Evolutionary conservation across 2,797 vertebrate genomes (phyloP).

Genomic region (Corythornis leucogaster): DNA sequence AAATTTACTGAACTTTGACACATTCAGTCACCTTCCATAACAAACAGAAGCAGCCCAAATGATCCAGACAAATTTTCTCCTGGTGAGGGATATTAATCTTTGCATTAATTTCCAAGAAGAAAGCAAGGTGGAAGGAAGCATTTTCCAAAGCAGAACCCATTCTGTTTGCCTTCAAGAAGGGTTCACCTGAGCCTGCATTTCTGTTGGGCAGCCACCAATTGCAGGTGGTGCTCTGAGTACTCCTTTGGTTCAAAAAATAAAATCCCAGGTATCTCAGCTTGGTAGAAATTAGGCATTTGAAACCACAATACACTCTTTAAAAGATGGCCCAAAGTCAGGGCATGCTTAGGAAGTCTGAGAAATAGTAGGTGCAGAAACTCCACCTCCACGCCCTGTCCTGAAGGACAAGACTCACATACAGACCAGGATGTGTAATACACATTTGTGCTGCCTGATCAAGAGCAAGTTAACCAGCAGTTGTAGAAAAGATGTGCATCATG

Average conservation of each 20-base stretch:
- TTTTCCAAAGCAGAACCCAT: not conserved
- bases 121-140: not conserved
- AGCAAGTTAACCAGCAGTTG: not conserved
- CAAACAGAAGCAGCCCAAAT: not conserved
- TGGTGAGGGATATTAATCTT: not conserved
- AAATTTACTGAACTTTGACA: not conserved
- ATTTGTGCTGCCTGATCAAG: not conserved
- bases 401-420: not conserved
- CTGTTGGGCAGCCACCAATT: not conserved
- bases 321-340: not conserved
- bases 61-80: not conserved
- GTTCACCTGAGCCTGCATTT: not conserved
- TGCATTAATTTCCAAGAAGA: not conserved
- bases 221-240: not conserved
- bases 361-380: not conserved
- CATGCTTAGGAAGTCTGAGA: not conserved
- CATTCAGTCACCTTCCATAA: not conserved
- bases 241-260: not conserved
- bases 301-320: not conserved
- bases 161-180: not conserved
- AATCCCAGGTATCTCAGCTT: not conserved
- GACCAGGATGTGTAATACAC: not conserved
- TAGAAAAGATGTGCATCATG: not conserved
- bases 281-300: not conserved
- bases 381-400: too few relatives aligned